Percentiles rank a stretch among this genome's conserved stretches.
phyloP scores from a whole-genome alignment of 2,113 vertebrate genomes.

The Fregata magnificens region DNA sequence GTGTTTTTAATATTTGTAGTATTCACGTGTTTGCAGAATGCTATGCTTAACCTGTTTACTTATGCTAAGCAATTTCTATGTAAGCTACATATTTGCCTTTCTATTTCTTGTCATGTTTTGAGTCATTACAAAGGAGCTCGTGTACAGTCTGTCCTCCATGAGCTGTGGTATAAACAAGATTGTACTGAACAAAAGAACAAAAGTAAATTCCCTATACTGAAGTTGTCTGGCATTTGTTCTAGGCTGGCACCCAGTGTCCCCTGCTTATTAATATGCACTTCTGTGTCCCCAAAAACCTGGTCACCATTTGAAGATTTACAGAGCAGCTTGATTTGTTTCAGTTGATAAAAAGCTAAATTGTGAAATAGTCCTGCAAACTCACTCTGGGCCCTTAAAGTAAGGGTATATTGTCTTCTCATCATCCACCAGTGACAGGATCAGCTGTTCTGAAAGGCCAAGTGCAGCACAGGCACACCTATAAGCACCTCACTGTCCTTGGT shows the following conservation, averaged over 20 bases:
- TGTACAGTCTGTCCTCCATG: fast-evolving
- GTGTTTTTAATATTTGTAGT: not conserved
- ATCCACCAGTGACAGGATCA: not conserved
- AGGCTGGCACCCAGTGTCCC: not conserved
- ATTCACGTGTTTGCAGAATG: not conserved
- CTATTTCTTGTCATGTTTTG: not conserved
- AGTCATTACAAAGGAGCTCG: not conserved
- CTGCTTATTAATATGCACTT: not conserved
- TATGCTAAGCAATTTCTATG: not conserved
- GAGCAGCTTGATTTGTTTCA: not conserved
- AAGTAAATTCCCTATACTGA: not conserved
- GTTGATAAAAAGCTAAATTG: not conserved
- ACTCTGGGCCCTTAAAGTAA: not conserved
- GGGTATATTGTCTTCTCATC: not conserved
- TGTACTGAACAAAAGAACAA: not conserved
- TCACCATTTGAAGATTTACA: not conserved
- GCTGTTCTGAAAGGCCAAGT: not conserved
- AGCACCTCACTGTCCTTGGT: not conserved
- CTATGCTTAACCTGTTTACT: not conserved
- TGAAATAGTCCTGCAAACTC: not conserved
- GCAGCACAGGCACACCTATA: not conserved
- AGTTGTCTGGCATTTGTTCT: not conserved
- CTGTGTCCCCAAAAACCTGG: not conserved
- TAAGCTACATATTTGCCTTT: not conserved
- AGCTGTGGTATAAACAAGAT: not conserved